These are phyloP conservation scores for Crenuchus spilurus DNA, from an alignment of 2,797 vertebrate genomes.

Conservation along the genomic window DNA sequence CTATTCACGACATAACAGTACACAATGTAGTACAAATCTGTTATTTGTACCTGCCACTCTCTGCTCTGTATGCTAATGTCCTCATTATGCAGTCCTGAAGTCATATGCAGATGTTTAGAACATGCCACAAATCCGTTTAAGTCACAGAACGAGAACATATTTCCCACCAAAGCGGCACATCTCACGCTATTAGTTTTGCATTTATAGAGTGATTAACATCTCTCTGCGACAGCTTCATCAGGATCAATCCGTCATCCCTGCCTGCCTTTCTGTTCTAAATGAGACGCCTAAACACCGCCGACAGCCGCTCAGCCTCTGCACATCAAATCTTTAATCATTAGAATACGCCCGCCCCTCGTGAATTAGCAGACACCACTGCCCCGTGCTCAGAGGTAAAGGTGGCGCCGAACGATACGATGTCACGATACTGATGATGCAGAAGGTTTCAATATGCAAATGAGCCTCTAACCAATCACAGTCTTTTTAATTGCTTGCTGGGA, in stretches of 20 bases:
- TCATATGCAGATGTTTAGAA: neutral
- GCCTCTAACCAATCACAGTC: no score
- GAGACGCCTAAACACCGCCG: conserved; percentile 47
- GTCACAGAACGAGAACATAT: conserved; percentile 9
- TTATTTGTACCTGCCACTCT: neutral
- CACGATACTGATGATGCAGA: no score
- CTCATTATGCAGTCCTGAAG: neutral
- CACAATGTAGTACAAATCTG: neutral
- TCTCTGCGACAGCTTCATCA: conserved; percentile 45
- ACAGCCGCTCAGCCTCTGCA: conserved; percentile 48
- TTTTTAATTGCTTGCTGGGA: no score
- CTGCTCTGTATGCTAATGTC: neutral
- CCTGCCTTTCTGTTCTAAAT: conserved; percentile 38
- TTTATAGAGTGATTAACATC: conserved; percentile 37
- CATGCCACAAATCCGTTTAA: neutral
- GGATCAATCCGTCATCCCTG: conserved; percentile 40
- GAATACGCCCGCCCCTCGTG: conserved; percentile 6
- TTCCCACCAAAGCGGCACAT: conserved; percentile 4
- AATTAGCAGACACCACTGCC: neutral
- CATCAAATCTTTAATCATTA: conserved; percentile 43
- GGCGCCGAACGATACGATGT: no score
- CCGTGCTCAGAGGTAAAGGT: no score
- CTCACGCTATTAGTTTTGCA: conserved; percentile 12
- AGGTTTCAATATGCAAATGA: neutral
- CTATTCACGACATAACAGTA: neutral